These are phyloP conservation scores for Alcis repandata DNA, from an alignment of 2,888 invertebrate species.

Conservation along the genomic window DNA sequence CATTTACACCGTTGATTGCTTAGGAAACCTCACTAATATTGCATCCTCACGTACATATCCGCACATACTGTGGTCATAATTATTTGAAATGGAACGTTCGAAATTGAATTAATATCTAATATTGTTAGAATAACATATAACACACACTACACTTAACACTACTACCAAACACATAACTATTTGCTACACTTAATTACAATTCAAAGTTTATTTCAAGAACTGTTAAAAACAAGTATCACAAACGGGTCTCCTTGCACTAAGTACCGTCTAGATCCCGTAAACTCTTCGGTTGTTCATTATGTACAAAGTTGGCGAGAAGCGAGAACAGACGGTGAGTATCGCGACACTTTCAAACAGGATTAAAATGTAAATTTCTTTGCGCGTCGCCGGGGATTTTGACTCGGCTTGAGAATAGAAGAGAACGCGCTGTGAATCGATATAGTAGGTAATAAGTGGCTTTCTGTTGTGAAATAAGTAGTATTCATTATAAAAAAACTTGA, in stretches of 20 bases:
- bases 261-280: neutral
- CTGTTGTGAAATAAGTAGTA: no score
- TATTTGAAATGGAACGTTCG: no score
- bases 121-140: no score
- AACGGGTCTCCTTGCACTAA: neutral
- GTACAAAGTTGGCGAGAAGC: conserved; percentile 32
- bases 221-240: neutral
- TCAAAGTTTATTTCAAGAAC: neutral
- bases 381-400: conserved; percentile 24
- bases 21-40: no score
- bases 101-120: no score
- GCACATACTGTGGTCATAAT: no score
- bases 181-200: neutral
- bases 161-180: no score
- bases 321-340: conserved; percentile 35
- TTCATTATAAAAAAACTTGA: no score
- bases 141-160: no score
- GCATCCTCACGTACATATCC: no score
- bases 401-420: conserved; percentile 39
- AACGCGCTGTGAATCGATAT: neutral
- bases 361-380: conserved; percentile 74
- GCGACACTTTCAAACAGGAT: conserved; percentile 62
- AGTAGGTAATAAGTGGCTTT: neutral
- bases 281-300: conserved; percentile 49
- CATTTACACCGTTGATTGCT: no score